Conservation (phyloP, 2,113 vertebrate species). For the Serranochromis macrocephalus region DNA sequence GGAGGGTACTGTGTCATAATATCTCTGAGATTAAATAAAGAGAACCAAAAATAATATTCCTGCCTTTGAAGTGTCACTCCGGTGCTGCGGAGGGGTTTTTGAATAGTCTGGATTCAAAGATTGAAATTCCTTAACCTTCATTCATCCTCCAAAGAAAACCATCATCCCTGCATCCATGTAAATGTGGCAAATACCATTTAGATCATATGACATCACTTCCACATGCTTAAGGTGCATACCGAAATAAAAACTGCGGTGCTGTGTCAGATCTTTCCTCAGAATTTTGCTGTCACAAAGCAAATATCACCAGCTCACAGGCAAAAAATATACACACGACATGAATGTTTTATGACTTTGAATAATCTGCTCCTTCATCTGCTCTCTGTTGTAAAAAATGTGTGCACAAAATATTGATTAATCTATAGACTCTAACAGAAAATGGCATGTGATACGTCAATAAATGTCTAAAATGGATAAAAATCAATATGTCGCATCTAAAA, state of each 20-base stretch:
- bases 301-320: not conserved
- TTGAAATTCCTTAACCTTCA: not conserved
- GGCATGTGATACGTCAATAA: slow-evolving; percentile 8
- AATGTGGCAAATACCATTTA: not conserved
- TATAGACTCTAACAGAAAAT: slow-evolving; percentile 8
- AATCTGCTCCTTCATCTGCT: not conserved
- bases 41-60: not conserved
- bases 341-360: slow-evolving; percentile 32
- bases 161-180: not conserved
- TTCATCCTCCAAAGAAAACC: not conserved
- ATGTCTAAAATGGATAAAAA: slow-evolving; percentile 8
- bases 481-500: not conserved
- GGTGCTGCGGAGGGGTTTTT: not conserved
- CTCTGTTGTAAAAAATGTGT: not conserved
- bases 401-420: slow-evolving; percentile 28
- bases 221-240: not conserved
- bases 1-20: not conserved
- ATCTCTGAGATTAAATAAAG: not conserved
- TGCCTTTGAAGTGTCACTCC: not conserved
- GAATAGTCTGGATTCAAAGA: not conserved
- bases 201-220: not conserved
- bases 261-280: not conserved
- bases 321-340: not conserved
- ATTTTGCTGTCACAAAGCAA: not conserved
- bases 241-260: not conserved